A percentile compares a stretch with the other conserved stretches of the same genome.
Conservation (phyloP, 2,113 vertebrate species). For the Grallaria varia region DNA sequence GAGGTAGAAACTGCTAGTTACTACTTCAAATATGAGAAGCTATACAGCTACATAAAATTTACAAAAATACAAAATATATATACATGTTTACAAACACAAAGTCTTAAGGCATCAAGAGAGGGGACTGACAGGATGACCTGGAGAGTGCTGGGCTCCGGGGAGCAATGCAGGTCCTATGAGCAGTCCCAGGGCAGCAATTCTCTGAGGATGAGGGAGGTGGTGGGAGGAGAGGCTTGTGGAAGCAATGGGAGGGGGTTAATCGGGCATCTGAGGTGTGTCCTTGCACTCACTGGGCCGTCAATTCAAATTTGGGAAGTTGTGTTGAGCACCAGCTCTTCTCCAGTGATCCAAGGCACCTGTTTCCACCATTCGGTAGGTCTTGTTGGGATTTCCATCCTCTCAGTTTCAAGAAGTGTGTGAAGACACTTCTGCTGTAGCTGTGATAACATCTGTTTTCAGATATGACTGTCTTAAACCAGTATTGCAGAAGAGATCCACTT, state of each 20-base stretch:
- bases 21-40: no score
- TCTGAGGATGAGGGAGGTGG: neutral
- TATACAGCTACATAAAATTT: no score
- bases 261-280: neutral
- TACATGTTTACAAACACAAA: no score
- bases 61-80: no score
- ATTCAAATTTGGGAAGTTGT: rapidly evolving
- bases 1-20: no score
- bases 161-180: rapidly evolving
- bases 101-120: no score
- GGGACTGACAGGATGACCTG: neutral
- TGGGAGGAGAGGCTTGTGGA: neutral
- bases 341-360: neutral
- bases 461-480: neutral
- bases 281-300: rapidly evolving
- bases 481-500: neutral
- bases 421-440: neutral
- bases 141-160: neutral
- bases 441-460: neutral
- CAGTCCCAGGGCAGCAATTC: neutral
- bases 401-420: neutral
- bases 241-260: rapidly evolving
- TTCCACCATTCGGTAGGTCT: neutral
- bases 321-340: neutral
- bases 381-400: neutral